phyloP scores from a whole-genome alignment of 2,888 invertebrate species.

The Phortica magna region DNA sequence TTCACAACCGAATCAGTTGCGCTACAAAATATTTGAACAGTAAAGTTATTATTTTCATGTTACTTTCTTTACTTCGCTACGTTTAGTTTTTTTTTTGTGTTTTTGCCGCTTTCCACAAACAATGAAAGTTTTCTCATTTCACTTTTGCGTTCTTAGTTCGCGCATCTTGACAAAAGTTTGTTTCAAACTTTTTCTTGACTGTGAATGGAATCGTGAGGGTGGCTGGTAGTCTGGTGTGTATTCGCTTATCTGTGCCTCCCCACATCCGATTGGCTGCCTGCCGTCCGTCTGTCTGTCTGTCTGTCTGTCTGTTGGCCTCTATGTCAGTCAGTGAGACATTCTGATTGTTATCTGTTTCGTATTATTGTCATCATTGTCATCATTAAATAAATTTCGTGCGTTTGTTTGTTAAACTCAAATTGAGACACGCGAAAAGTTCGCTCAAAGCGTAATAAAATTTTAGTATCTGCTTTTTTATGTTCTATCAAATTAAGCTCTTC shows the following conservation, averaged over 20 bases:
- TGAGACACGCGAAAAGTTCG: constrained; percentile 2
- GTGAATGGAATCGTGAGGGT: neutral
- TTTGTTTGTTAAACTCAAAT: constrained; percentile 27
- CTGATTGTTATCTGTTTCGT: constrained; percentile 50
- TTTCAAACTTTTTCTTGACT: constrained; percentile 26
- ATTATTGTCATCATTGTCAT: constrained; percentile 63
- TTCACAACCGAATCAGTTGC: constrained; percentile 26
- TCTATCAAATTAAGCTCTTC: neutral
- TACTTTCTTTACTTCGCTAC: constrained; percentile 27
- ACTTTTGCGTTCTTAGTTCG: constrained; percentile 11
- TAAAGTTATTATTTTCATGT: constrained; percentile 26
- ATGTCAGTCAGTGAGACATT: neutral
- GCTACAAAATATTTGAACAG: constrained; percentile 19
- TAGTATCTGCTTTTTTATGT: neutral
- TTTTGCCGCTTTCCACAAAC: constrained; percentile 32
- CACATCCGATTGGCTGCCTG: neutral
- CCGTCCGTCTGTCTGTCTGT: neutral
- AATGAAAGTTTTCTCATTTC: constrained; percentile 36
- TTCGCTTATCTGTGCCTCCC: too few species aligned
- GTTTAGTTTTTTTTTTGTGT: constrained; percentile 48
- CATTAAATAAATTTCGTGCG: constrained; percentile 37
- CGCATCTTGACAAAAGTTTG: constrained; percentile 41
- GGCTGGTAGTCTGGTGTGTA: neutral
- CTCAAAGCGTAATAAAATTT: constrained; percentile 2
- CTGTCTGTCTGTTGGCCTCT: neutral